These are phyloP conservation scores for Busseola fusca DNA, from an alignment of 2,888 invertebrate species.

Conservation along the genomic window DNA sequence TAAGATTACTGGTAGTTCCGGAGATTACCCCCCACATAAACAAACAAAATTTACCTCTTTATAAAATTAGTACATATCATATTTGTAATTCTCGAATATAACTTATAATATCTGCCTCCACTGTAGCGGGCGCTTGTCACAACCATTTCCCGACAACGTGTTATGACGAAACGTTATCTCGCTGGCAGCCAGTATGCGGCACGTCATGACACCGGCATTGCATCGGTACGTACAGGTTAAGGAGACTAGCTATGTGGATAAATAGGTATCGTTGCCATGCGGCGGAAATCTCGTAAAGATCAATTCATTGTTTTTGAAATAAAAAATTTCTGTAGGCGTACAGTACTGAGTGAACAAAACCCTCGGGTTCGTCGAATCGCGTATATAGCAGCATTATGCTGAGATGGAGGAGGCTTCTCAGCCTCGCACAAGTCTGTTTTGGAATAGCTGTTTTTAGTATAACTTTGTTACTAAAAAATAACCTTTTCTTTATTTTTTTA, in stretches of 20 bases:
- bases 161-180: slow-evolving; percentile 69
- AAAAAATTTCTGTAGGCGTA: background rate
- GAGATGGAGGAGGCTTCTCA: too few species aligned
- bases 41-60: too few species aligned
- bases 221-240: slow-evolving; percentile 18
- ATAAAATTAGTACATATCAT: too few species aligned
- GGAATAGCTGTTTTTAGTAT: too few species aligned
- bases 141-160: slow-evolving; percentile 62
- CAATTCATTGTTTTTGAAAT: background rate
- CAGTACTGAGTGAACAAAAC: background rate
- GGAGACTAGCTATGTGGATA: background rate
- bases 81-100: background rate
- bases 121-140: slow-evolving; percentile 45
- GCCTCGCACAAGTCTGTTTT: too few species aligned
- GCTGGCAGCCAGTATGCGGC: slow-evolving; percentile 60
- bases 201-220: slow-evolving; percentile 25
- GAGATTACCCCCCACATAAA: too few species aligned
- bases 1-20: too few species aligned
- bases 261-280: background rate
- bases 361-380: background rate
- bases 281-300: background rate
- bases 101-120: slow-evolving; percentile 28
- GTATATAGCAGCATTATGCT: too few species aligned
- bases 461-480: too few species aligned
- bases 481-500: too few species aligned